Evolutionary conservation across 2,888 invertebrate genomes (phyloP), one percentile per base, ranked within the genome.

Genomic region (Athalia circularis): DNA sequence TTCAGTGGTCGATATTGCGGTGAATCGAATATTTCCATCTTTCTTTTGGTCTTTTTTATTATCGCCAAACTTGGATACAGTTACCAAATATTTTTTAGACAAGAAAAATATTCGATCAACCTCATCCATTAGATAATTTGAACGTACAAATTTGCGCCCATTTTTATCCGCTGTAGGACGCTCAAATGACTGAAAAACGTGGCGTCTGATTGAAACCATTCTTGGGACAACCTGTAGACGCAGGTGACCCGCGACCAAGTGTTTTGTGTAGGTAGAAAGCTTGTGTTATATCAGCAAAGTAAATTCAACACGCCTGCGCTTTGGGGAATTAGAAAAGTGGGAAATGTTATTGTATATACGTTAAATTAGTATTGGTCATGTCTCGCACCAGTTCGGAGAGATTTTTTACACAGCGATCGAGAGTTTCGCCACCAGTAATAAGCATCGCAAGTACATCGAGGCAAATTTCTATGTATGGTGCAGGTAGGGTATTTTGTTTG

Each of bases 271-370:
- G 29, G 29, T 29, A 29, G 29, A 29, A 29, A 29, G 29, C 29
- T 29, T 1, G 29, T 62, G n/a, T 9, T n/a, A 54, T 11, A 54
- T 9, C 13, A 29, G 11, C 11, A 29, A 50, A 9, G 50, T 13
- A 52, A 75, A 64, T 43, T n/a, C 43, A 5, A 50, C 62, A 75
- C 75, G 64, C 75, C 64, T 75, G 75, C 75, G 75, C 75, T 15
- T 15, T 5, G 62, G 15, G 11, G 13, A 0, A 15, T 4, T 61
- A 45, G 48, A 62, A 48, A 11, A 11, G 50, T 13, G 13, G 5
- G 57, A 6, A 0, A 7, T 3, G 9, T 43, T 64, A 6, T 7
- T 11, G 43, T n/a, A 11, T 43, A n/a, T 48, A 11, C 48, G 9
- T 65, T 11, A 7, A 13, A 4, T 8, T 75, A 61, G 75, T 64